Percentiles rank a stretch among this genome's conserved stretches.
These are phyloP conservation scores for Atrina japonica DNA, from an alignment of 2,888 invertebrate genomes.

Conservation along the genomic window DNA sequence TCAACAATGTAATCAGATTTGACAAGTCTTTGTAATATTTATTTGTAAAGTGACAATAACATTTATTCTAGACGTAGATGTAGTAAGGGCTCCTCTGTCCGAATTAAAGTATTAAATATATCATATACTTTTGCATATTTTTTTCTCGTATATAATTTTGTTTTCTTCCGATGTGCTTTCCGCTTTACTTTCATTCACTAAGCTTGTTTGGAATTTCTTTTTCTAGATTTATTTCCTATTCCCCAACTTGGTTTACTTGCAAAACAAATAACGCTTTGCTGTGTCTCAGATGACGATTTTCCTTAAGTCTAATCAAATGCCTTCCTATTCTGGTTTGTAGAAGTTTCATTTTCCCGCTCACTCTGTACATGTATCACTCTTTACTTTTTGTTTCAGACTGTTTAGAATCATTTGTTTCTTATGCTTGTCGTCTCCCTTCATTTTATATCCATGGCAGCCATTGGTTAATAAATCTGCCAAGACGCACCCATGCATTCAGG, in stretches of 20 bases:
- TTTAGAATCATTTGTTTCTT: background rate
- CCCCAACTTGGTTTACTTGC: too few relatives aligned
- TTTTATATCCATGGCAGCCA: constrained; percentile 7
- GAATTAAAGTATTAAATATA: constrained; percentile 1
- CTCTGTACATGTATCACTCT: background rate
- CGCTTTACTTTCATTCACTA: background rate
- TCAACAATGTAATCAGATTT: too few relatives aligned
- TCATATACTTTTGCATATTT: constrained; percentile 1
- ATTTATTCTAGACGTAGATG: background rate
- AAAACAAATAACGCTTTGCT: too few relatives aligned
- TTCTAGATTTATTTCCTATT: too few relatives aligned
- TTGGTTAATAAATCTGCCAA: constrained; percentile 10
- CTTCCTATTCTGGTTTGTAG: too few relatives aligned
- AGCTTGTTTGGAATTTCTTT: background rate
- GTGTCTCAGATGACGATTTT: too few relatives aligned
- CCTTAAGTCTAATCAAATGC: too few relatives aligned
- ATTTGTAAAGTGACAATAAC: background rate
- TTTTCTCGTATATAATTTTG: constrained; percentile 11
- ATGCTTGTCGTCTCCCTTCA: background rate
- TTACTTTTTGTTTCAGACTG: background rate
- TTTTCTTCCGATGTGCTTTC: background rate
- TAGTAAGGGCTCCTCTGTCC: constrained; percentile 7
- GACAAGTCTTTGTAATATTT: too few relatives aligned
- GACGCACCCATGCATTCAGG: background rate
- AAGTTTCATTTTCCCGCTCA: background rate